Evolutionary conservation across 2,113 vertebrate species (phyloP).

Genomic region (Melanocharis versteri): DNA sequence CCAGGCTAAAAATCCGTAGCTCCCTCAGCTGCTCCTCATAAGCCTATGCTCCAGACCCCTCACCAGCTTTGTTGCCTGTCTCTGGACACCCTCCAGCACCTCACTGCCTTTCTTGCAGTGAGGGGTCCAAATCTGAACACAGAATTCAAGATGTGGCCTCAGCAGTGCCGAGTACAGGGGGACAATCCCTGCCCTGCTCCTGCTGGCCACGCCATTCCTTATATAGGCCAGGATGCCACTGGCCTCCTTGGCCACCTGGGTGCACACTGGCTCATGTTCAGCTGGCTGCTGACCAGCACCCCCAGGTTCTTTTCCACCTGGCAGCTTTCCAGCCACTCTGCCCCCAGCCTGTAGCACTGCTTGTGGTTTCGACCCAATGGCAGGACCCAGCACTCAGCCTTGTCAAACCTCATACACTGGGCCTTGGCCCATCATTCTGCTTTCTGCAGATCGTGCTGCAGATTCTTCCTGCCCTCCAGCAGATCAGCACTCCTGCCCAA

Average conservation of each 20-base stretch:
- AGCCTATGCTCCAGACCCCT: not conserved
- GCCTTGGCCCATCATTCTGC: not conserved
- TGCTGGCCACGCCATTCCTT: too few species aligned
- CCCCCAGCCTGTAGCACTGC: not conserved
- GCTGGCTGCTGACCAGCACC: accelerated
- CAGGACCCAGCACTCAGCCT: not conserved
- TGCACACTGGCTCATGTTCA: accelerated
- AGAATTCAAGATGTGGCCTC: not conserved
- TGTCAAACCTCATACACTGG: not conserved
- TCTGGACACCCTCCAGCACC: not conserved
- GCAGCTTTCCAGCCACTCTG: not conserved
- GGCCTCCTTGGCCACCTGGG: not conserved
- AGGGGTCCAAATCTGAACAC: not conserved
- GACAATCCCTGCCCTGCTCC: not conserved
- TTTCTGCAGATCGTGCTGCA: not conserved
- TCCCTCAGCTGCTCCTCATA: not conserved
- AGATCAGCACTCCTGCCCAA: not conserved
- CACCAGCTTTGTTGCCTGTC: not conserved
- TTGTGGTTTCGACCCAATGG: accelerated
- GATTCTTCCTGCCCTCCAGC: not conserved
- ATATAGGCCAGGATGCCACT: not conserved
- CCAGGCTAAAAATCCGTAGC: not conserved
- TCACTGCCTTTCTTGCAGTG: not conserved
- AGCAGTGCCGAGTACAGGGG: accelerated
- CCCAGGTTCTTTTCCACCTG: not conserved